Base-by-base conservation (phyloP, 2,113 vertebrate species). In the Hemicordylus capensis region DNA sequence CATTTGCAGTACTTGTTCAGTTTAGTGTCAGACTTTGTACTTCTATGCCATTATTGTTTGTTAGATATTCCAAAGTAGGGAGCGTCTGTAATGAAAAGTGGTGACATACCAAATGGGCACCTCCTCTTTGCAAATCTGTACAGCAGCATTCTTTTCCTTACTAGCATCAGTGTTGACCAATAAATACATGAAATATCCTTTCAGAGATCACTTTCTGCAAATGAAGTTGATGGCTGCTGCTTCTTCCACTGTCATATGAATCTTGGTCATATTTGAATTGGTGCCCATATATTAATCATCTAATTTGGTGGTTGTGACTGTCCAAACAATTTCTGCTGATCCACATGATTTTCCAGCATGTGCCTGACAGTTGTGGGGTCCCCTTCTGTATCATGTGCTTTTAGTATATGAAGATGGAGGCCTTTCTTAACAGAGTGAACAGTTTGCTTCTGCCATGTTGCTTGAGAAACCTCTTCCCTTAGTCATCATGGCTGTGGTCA, bases 111-210 rank as follows among this genome's bases (percentile, higher is more conserved):
- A 98, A n/a, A 98, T 94, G 94, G 97, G 1, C 98, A 96, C 9
- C 39, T 98, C 73, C 94, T 99, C 59, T 96, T 98, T 0, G 96
- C 97, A 80, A 98, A 98, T 84, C 96, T 98, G 39, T 98, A 99
- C 83, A 96, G 97, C 59, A 98, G 98, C 92, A 97, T 99, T 85
- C 97, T 99, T 3, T 98, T 98, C 83, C 97, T 98, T 91, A 96
- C 96, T 0, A 94, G 94, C 11, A 93, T 98, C 72, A 98, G 97
- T 46, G 92, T 96, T 1, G 98, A 98, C 85, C 95, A 97, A 4
- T 98, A 97, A 86, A 81, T 98, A 92, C 93, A 93, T 98, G 0
- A 96, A 64, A 4, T 48, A 95, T 61, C 97, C 98, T 6, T 94
- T 95, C 75, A 94, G 96, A 44, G 92, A 96, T 42, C 97, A 98